phyloP scores from a whole-genome alignment of 2,888 invertebrate species.

The Amaurobius ferox region DNA sequence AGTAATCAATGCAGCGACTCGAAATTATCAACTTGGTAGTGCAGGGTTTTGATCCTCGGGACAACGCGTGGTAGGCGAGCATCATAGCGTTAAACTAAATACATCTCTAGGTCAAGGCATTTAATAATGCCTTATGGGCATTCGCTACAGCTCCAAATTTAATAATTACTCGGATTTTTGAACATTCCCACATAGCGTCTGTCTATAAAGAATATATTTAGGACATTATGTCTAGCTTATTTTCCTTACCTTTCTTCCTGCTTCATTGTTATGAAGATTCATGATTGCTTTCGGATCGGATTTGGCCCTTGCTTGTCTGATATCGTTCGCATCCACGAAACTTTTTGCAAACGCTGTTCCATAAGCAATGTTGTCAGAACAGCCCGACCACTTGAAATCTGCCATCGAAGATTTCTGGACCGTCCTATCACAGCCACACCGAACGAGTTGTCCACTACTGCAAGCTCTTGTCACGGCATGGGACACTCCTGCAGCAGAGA shows the following conservation, averaged over 20 bases:
- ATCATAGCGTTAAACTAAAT: too few species aligned
- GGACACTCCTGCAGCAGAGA: constrained; percentile 74
- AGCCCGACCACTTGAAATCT: constrained; percentile 77
- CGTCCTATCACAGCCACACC: constrained; percentile 78
- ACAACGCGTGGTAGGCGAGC: too few species aligned
- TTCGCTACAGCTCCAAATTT: too few species aligned
- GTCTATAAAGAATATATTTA: too few species aligned
- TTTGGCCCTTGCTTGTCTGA: constrained; percentile 73
- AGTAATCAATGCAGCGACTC: too few species aligned
- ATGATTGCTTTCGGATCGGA: constrained; percentile 76
- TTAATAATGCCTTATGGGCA: too few species aligned
- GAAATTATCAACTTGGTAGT: too few species aligned
- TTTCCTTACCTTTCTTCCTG: constrained; percentile 78
- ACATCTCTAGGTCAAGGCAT: too few species aligned
- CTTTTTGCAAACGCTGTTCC: constrained; percentile 77
- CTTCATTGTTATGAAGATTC: constrained; percentile 79
- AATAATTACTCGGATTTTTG: too few species aligned
- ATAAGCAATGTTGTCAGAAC: constrained; percentile 77
- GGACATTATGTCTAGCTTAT: too few species aligned
- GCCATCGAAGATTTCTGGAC: constrained; percentile 75
- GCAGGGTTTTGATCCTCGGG: too few species aligned
- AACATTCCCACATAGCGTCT: too few species aligned
- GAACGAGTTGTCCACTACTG: constrained; percentile 76
- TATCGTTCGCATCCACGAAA: constrained; percentile 76
- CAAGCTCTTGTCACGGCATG: constrained; percentile 77